Evolutionary conservation across 2,888 invertebrate genomes (phyloP).

Genomic region (Nineta flava): DNA sequence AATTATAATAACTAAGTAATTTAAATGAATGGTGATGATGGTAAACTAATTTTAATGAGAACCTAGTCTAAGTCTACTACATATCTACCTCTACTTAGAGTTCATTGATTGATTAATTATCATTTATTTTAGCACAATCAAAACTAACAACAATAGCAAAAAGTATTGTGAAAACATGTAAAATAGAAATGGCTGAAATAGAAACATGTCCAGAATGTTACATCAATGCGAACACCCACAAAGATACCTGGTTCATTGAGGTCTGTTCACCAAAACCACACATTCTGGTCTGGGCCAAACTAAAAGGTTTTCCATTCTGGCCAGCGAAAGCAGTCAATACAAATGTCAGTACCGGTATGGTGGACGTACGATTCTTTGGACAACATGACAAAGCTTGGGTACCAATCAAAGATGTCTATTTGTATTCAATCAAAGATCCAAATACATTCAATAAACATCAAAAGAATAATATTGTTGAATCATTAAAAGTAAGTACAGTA

Average conservation of each 20-base stretch:
- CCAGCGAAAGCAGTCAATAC: constrained; percentile 82
- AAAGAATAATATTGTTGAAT: constrained; percentile 40
- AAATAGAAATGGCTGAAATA: constrained; percentile 80
- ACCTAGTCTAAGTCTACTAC: too few species aligned
- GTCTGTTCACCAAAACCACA: constrained; percentile 82
- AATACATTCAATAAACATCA: constrained; percentile 43
- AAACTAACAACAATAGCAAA: constrained; percentile 65
- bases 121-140: constrained; percentile 44
- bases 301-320: constrained; percentile 95
- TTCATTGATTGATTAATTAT: too few species aligned
- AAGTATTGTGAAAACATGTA: constrained; percentile 64
- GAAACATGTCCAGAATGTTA: constrained; percentile 91
- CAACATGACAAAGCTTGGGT: constrained; percentile 91
- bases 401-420: constrained; percentile 63
- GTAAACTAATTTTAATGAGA: too few species aligned
- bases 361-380: constrained; percentile 90
- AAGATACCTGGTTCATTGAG: constrained; percentile 78
- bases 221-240: constrained; percentile 62
- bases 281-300: constrained; percentile 86
- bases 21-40: too few species aligned
- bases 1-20: too few species aligned
- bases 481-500: constrained; percentile 33
- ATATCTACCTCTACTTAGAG: too few species aligned
- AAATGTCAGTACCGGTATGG: constrained; percentile 38
- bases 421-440: constrained; percentile 63